phyloP scores from a whole-genome alignment of 2,113 vertebrate species.

The Ictidomys tridecemlineatus region DNA sequence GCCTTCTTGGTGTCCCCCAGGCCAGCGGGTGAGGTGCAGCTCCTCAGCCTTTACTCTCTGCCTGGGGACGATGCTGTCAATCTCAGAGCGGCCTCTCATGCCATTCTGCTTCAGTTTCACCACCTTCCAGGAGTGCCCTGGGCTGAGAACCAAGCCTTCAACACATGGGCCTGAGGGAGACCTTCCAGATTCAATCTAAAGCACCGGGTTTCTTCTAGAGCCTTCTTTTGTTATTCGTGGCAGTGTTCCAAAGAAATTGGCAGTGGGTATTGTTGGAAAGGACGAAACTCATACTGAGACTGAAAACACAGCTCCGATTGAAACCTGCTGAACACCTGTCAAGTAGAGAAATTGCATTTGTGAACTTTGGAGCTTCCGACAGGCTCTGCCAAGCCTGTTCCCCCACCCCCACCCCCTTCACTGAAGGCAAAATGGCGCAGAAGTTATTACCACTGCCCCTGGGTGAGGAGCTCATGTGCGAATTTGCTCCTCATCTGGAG shows the following conservation, averaged over 20 bases:
- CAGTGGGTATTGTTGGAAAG: not conserved
- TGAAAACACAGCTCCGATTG: not conserved
- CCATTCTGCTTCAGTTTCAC: too few species aligned
- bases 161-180: not conserved
- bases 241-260: not conserved
- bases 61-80: too few species aligned
- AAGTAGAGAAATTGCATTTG: not conserved
- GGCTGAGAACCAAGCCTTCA: not conserved
- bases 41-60: too few species aligned
- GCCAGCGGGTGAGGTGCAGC: too few species aligned
- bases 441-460: not conserved
- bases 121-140: not conserved
- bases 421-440: not conserved
- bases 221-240: constrained; percentile 17
- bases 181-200: not conserved
- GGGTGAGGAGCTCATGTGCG: not conserved
- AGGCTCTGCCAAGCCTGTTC: not conserved
- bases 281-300: not conserved
- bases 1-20: too few species aligned
- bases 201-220: constrained; percentile 13
- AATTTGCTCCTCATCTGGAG: not conserved
- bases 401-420: not conserved
- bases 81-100: too few species aligned
- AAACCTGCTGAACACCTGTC: constrained; percentile 1
- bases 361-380: not conserved